Evolutionary conservation across 2,113 vertebrate genomes (phyloP), one percentile per base, ranked within the genome.

Genomic region (Xiphophorus maculatus): DNA sequence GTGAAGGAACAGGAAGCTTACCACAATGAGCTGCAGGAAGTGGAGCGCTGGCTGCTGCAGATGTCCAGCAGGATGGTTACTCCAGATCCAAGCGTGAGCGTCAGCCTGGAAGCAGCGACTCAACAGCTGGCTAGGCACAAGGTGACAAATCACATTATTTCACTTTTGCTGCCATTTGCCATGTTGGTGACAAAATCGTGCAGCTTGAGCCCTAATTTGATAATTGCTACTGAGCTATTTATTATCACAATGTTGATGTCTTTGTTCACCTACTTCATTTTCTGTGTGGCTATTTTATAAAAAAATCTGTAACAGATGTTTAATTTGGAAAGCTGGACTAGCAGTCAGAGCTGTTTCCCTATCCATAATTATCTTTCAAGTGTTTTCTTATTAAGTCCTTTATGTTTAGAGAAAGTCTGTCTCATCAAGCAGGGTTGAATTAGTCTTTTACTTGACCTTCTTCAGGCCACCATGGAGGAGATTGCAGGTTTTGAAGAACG

Each of bases 381-480:
- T 60, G 29, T 5, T n/a, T 60, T 61, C 58, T 64, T 17, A 35
- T 62, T 28, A 15, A 58, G 62, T 77, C 70, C 40, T 9, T 11
- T 8, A 4, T 68, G 54, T 81, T 58, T 63, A 42, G 27, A 40
- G 40, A 76, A 68, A 71, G 33, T 71, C 69, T 73, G 30, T 68
- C 74, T 7, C 66, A 37, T 11, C 35, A 37, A 37, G 35, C 35
- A 37, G 35, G 10, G 9, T 37, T 37, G 35, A 37, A 37, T 2
- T 37, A 37, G 35, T 11, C 10, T 37, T 37, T 77, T 61, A 62
- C 74, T 79, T 78, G 88, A 70, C 77, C 73, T 79, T 73, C 89
- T 64, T 17, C 89, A 99, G 98, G 97, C 98, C 80, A 96, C 97
- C 80, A 99, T 99, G 98, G 98, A 99, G 93, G 98, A 99, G 93